Conservation (phyloP, 1,140 invertebrate genomes). For the Leptonema lineaticorne region DNA sequence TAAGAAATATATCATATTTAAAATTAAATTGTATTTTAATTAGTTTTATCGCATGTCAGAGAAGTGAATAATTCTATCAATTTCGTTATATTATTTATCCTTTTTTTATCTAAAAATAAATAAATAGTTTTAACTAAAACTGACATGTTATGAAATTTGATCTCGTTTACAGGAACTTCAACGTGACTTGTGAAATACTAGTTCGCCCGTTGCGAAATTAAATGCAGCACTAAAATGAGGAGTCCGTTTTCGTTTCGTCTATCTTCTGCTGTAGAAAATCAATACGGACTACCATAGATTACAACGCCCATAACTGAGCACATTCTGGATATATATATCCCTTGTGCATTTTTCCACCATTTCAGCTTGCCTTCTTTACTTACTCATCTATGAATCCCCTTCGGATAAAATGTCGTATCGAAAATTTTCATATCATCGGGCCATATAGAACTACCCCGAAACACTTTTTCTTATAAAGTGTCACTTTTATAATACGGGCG, state of each 20-base stretch:
- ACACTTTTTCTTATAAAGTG: neutral
- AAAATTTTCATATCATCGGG: constrained; percentile 4
- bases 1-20: no score
- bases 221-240: neutral
- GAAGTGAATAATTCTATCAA: no score
- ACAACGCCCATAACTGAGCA: constrained; percentile 24
- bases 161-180: no score
- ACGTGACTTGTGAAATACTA: no score
- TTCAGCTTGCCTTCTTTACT: neutral
- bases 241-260: constrained; percentile 5
- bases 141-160: no score
- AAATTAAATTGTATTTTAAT: no score
- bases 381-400: neutral
- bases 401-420: neutral
- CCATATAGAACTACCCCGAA: neutral
- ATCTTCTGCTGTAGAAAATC: constrained; percentile 23
- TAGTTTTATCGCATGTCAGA: no score
- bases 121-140: no score
- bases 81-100: no score
- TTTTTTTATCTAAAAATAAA: no score
- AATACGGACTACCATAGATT: constrained; percentile 23
- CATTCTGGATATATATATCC: constrained; percentile 5
- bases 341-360: constrained; percentile 13
- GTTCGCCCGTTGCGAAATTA: no score
- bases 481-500: no score